These are phyloP conservation scores for Solenopsis invicta DNA, from an alignment of 1,140 invertebrate species.

Conservation along the genomic window DNA sequence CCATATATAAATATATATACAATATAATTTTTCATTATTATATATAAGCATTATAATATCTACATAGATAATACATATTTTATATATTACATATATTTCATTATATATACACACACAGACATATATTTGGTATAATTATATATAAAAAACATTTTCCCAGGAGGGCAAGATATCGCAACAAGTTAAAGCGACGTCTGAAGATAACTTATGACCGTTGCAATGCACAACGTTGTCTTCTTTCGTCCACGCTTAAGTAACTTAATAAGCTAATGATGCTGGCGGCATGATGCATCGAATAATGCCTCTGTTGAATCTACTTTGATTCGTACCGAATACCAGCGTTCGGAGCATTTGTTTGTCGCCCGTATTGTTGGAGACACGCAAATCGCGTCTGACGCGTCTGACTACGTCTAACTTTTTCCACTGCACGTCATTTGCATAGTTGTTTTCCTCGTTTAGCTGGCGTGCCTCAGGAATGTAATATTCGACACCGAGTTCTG, in stretches of 20 bases:
- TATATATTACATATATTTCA: too few relatives aligned
- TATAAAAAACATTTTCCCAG: too few relatives aligned
- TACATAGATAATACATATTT: too few relatives aligned
- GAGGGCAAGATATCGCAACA: neutral
- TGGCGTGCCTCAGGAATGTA: neutral
- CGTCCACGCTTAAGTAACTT: slow-evolving; percentile 73
- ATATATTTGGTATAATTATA: too few relatives aligned
- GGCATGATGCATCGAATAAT: slow-evolving; percentile 51
- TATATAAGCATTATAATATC: too few relatives aligned
- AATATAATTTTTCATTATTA: too few relatives aligned
- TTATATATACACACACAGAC: too few relatives aligned
- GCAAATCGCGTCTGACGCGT: neutral
- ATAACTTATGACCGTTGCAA: slow-evolving; percentile 47
- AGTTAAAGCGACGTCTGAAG: slow-evolving; percentile 29
- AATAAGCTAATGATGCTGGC: slow-evolving; percentile 71
- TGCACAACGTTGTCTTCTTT: slow-evolving; percentile 66
- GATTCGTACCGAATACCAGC: slow-evolving; percentile 19
- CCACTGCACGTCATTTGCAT: neutral
- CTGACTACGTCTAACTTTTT: slow-evolving; percentile 8
- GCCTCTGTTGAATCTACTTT: slow-evolving; percentile 60
- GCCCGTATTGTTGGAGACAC: neutral
- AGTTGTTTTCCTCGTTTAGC: slow-evolving; percentile 8
- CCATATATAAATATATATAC: too few relatives aligned
- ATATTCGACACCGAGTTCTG: neutral
- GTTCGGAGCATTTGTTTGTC: slow-evolving; percentile 38